phyloP scores from a whole-genome alignment of 2,113 vertebrate species.

The Oreochromis spilurus region DNA sequence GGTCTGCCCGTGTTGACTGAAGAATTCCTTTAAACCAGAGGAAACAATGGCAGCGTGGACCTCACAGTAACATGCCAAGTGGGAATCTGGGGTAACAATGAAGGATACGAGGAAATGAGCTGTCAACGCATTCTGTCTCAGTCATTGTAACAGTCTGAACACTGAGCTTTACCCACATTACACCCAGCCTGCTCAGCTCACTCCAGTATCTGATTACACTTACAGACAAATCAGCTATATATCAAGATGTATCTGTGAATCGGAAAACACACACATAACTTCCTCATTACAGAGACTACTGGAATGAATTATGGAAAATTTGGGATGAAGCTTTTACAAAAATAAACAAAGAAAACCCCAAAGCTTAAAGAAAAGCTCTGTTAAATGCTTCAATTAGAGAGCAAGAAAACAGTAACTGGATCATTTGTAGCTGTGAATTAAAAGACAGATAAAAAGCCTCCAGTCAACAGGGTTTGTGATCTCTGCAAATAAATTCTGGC shows the following conservation, averaged over 20 bases:
- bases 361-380: background rate
- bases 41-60: background rate
- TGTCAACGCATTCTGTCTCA: background rate
- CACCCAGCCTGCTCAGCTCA: background rate
- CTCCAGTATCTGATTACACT: background rate
- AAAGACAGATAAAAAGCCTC: background rate
- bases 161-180: background rate
- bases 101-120: background rate
- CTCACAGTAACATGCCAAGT: background rate
- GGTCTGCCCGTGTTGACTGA: background rate
- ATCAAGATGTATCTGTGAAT: background rate
- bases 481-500: background rate
- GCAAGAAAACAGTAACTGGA: background rate
- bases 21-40: background rate
- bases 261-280: background rate
- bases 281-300: background rate
- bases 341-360: background rate
- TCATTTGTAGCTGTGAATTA: background rate
- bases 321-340: background rate
- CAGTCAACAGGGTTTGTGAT: background rate
- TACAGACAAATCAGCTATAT: background rate
- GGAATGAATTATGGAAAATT: background rate
- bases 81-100: constrained; percentile 7
- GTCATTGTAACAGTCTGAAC: background rate
- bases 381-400: background rate